Evolutionary conservation across 23 tunicate genomes (phyloP).

Genomic region (Clavelina lepadiformis): DNA sequence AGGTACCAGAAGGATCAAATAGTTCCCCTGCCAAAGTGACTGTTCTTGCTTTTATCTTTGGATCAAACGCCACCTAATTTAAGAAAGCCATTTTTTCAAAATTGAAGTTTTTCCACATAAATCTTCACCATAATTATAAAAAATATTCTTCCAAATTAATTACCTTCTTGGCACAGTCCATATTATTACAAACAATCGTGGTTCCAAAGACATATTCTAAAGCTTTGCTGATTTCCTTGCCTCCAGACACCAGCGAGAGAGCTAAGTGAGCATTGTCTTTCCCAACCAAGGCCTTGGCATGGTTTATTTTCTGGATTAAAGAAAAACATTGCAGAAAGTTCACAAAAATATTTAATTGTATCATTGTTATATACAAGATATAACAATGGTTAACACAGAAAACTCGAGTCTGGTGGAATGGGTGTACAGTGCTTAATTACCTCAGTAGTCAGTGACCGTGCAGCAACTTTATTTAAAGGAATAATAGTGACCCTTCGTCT

Average conservation of each 20-base stretch:
- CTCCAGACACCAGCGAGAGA: conserved; percentile 46
- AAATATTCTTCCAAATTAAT: neutral
- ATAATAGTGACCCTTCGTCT: conserved; percentile 76
- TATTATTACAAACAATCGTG: conserved; percentile 57
- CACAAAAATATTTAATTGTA: too few species aligned
- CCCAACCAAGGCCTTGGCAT: conserved; percentile 84
- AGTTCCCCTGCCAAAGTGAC: conserved; percentile 89
- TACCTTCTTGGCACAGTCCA: conserved; percentile 84
- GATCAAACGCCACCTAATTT: conserved; percentile 89
- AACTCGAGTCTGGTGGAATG: too few species aligned
- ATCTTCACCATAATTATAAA: neutral
- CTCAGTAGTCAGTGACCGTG: conserved; percentile 25
- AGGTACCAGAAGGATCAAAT: conserved; percentile 86
- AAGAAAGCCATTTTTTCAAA: too few species aligned
- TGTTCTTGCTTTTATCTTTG: conserved; percentile 62
- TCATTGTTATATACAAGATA: too few species aligned
- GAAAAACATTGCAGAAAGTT: too few species aligned
- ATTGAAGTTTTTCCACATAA: too few species aligned
- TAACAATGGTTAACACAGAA: too few species aligned
- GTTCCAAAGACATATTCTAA: conserved; percentile 73
- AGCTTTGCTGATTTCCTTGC: conserved; percentile 44
- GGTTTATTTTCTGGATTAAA: conserved; percentile 38
- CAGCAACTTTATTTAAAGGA: conserved; percentile 78
- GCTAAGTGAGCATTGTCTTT: conserved; percentile 73
- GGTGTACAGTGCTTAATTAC: too few species aligned